Conservation (phyloP, 2,113 vertebrate species). For the Erythrocercus mccallii region DNA sequence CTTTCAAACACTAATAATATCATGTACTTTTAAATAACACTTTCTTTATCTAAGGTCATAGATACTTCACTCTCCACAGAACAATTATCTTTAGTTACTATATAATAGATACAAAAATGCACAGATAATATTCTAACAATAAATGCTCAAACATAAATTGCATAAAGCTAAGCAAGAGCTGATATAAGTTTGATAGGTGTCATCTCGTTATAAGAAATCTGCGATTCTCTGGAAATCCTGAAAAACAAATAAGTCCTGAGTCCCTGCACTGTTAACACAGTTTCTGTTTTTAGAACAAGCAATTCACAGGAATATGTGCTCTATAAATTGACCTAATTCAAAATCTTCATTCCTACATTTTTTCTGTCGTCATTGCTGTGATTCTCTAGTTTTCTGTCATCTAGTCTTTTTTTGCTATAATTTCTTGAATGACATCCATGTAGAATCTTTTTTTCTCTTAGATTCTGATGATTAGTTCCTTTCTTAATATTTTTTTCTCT, state of each 20-base stretch:
- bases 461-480: not conserved
- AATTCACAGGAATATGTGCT: not conserved
- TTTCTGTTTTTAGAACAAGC: not conserved
- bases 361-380: not conserved
- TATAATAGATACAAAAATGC: not conserved
- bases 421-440: not conserved
- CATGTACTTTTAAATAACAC: not conserved
- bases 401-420: not conserved
- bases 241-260: not conserved
- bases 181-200: not conserved
- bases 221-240: not conserved
- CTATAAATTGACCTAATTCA: not conserved
- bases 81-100: not conserved
- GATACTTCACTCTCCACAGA: not conserved
- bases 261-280: not conserved
- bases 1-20: not conserved
- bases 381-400: not conserved
- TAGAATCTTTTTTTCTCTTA: not conserved
- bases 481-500: not conserved
- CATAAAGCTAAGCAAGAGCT: not conserved
- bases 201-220: not conserved
- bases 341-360: not conserved
- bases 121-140: not conserved
- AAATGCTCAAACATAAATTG: not conserved
- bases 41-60: not conserved